Evolutionary conservation across 92 coral and sea anemone genomes (phyloP), one percentile per base, ranked within the genome.

Genomic region (Bergia sp.): DNA sequence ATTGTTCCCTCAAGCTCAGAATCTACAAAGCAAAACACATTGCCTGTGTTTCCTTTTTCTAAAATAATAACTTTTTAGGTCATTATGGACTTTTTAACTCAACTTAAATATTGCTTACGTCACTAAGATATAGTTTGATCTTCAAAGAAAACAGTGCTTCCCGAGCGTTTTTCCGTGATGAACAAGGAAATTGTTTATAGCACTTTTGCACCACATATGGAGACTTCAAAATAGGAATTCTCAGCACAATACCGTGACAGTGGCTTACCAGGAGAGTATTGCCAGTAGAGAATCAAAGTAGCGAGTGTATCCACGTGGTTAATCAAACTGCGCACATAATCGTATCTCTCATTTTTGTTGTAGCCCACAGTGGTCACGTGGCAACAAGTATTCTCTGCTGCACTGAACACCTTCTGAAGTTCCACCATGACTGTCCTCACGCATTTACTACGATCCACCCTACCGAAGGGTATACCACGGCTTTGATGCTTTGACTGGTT

Each of bases 381-480:
- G 78, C 87, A 91, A 78, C 87, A 39, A 65, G 73, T 87, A 55
- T 83, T 89, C 61, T 89, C 91, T 2, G 21, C 69, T 82, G 98
- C 93, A 81, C 91, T 93, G 88, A 91, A 97, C 40, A 94, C 91
- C 61, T 89, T 91, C 80, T 93, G 96, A n/a, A 97, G 79, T 66
- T 97, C 99, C 37, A 91, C 77, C 92, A 96, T 89, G 12, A 94
- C 98, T 9, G 92, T 91, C 42, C 99, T 91, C 37, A 97, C 99
- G 50, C 94, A 90, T 88, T 92, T 90, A 16, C 86, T 44, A 7
- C 80, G 92, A 90, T 95, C 94, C 8, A 83, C 87, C 85, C 67
- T 82, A 57, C 86, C 83, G 84, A 91, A 94, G 79, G 96, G 89
- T n/a, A 57, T 38, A 53, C 79, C 47, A 37, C 90, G 69, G 38